Evolutionary conservation across 2,888 invertebrate genomes (phyloP), one percentile per base, ranked within the genome.

Genomic region (Alloplasta piceator): DNA sequence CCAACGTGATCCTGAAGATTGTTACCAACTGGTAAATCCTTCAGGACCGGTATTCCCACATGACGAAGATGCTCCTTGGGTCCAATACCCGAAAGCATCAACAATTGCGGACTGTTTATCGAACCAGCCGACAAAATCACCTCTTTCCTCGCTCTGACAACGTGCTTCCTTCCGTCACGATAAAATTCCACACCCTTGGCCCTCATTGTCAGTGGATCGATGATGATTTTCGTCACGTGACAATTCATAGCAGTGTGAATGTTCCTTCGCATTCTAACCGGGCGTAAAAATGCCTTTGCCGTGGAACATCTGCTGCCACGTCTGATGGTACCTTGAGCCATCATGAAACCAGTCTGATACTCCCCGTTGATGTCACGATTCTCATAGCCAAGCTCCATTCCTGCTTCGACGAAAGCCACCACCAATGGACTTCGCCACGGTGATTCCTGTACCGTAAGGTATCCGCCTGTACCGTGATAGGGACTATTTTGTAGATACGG

Each of bases 1-100:
- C 96, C 97, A 0, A 97, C 96, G 90, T 98, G 98, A 91, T 98
- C 98, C 92, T 98, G 97, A 60, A 98, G 93, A 89, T 98, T 97
- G 87, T 96, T 95, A 0, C 97, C 97, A 0, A 92, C 97, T 0
- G 94, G 94, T 56, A 97, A 93, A 92, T 98, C 96, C 88, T 95
- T 95, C 0, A 98, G 86, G 0, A 97, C 95, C 6, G 94, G 94
- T 61, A 98, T 96, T 4, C 96, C 96, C 0, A 96, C 93, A 60
- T 95, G 93, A 81, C 93, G 92, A 9, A 97, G 93, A 86, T 97
- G 97, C 10, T 95, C 92, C 71, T 93, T 93, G 0, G 97, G 96
- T 0, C 96, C 96, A 68, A 97, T 94, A 0, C 98, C 98, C 0
- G 98, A 98, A 0, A 98, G 92, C 97, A 98, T 97, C 80, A 99